These are phyloP conservation scores for Drosophila trapezifrons DNA, from an alignment of 1,140 invertebrate species.

Conservation along the genomic window DNA sequence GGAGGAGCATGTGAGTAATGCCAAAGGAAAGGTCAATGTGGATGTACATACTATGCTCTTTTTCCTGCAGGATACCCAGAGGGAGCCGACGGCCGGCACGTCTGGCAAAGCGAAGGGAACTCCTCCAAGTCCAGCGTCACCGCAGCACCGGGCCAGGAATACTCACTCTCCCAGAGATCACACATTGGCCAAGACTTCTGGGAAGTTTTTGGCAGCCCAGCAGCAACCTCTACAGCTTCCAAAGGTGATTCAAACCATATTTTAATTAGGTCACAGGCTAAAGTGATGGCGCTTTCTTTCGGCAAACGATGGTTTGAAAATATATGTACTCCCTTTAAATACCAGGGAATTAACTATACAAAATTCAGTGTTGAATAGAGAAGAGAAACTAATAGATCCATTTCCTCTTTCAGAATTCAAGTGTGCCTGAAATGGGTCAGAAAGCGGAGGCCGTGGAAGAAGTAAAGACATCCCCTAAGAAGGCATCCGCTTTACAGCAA, in stretches of 20 bases:
- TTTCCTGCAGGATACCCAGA: conserved; percentile 32
- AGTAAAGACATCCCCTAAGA: conserved; percentile 3
- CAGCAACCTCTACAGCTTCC: conserved; percentile 40
- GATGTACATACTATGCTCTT: neutral
- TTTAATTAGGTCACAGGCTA: conserved; percentile 17
- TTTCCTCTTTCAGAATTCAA: conserved; percentile 7
- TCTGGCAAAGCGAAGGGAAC: conserved; percentile 25
- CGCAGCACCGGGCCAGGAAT: conserved; percentile 17
- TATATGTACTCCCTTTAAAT: too few species aligned
- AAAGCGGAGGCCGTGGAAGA: neutral
- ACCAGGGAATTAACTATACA: neutral
- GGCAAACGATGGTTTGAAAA: too few species aligned
- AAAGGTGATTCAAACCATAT: conserved; percentile 29
- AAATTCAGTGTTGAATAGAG: neutral
- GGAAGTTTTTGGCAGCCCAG: conserved; percentile 34
- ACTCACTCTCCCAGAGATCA: conserved; percentile 6
- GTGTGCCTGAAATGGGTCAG: neutral
- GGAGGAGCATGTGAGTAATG: conserved; percentile 58
- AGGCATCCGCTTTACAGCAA: neutral
- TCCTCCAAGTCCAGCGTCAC: conserved; percentile 15
- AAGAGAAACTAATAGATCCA: neutral
- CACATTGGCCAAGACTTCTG: conserved; percentile 34
- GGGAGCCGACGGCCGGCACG: conserved; percentile 33
- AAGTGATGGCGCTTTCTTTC: too few species aligned
- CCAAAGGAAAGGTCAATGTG: neutral